Base-by-base conservation (phyloP, 2,797 vertebrate genomes). In the Thamnophis elegans region DNA sequence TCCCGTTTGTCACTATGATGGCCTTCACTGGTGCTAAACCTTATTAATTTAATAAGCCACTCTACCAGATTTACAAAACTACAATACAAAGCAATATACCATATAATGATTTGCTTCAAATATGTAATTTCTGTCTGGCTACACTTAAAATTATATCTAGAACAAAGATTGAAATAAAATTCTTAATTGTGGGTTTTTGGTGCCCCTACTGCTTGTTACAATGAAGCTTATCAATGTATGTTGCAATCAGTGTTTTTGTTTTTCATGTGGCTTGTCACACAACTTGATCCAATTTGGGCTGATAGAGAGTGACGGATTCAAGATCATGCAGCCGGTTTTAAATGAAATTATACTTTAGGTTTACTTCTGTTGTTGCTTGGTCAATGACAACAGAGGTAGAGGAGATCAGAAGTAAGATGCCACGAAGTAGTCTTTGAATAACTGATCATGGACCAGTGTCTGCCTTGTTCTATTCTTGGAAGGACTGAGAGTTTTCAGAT, bases 301-400 rank as follows among this genome's bases (percentile, higher is more conserved):
- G 68, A 42, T 18, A 73, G 32, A 20, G 32, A 73, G 32, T 73
- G 32, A 36, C 68, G 20, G 68, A 36, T 18, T 73, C 32, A 36
- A 36, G 68, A 73, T 36, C 3, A 9, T 36, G 16, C 32, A 73
- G 32, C n/a, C 36, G 18, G 32, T 73, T 73, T 73, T 73, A 73
- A 36, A 32, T 68, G 13, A 68, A 68, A 73, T 73, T 62, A 53
- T 60, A 28, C 13, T 28, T 89, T 53, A 14, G n/a, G 0, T 92
- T 68, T 26, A 28, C 51, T 28, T 88, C 4, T 51, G 2, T 56
- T 9, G 59, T 92, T 93, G 51, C 58, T 94, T 93, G 94, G 47
- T 85, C 58, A 86, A 4, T 86, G 22, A 54, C 62, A 65, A 65
- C 13, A 65, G 62, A 65, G 28, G 16, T 36, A 8, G 7, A 73